Percentiles rank a stretch among this genome's conserved stretches.
These are phyloP conservation scores for Ferdinandea cuprea DNA, from an alignment of 2,888 invertebrate genomes.

Conservation along the genomic window DNA sequence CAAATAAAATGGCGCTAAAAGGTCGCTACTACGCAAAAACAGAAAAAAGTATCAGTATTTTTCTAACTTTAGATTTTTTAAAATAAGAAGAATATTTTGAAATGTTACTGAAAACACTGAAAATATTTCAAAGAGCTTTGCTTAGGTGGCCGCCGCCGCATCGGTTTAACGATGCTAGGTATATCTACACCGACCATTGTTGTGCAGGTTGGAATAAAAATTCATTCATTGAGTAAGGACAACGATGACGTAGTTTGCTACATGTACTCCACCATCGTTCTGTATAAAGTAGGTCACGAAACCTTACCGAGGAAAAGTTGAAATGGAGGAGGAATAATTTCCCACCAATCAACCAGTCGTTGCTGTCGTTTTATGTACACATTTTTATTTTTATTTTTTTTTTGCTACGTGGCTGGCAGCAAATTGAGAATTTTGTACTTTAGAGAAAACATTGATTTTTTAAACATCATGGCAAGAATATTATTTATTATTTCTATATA, in stretches of 20 bases:
- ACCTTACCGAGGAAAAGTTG: constrained; percentile 18
- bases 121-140: neutral
- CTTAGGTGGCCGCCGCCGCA: neutral
- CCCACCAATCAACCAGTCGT: constrained; percentile 45
- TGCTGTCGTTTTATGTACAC: constrained; percentile 16
- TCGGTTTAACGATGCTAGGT: constrained; percentile 12
- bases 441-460: constrained; percentile 23
- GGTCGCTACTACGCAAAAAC: no score
- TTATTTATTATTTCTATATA: no score
- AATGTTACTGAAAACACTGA: neutral
- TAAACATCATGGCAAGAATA: constrained; percentile 13
- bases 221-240: constrained; percentile 74
- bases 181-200: neutral
- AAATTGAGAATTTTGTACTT: no score
- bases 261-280: constrained; percentile 64
- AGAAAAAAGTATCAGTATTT: no score
- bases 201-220: constrained; percentile 47
- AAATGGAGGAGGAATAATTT: constrained; percentile 42
- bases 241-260: constrained; percentile 68
- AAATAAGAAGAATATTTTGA: constrained; percentile 6
- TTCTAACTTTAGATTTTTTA: neutral
- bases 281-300: constrained; percentile 71
- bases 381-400: constrained; percentile 1
- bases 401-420: no score
- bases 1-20: no score